Evolutionary conservation across 2,113 vertebrate genomes (phyloP).

Genomic region (Myotis yumanensis): DNA sequence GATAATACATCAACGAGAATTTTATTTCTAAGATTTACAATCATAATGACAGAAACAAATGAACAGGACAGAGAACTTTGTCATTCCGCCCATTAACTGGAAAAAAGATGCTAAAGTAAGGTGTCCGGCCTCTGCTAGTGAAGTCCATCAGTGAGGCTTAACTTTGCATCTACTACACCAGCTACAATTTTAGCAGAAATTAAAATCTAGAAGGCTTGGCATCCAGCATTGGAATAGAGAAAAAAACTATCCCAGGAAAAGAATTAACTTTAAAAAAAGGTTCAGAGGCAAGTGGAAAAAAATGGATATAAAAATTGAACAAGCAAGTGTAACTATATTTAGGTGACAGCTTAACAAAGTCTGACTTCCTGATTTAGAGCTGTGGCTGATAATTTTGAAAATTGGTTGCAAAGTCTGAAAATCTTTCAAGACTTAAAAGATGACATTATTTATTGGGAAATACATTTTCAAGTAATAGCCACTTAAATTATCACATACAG

Average conservation of each 20-base stretch:
- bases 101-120: neutral
- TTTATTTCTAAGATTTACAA: neutral
- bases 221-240: neutral
- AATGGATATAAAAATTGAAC: neutral
- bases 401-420: neutral
- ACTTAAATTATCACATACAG: neutral
- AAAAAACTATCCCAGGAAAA: neutral
- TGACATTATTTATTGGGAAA: neutral
- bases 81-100: neutral
- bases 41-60: neutral
- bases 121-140: neutral
- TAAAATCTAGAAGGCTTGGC: neutral
- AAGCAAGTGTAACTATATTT: neutral
- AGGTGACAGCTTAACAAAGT: neutral
- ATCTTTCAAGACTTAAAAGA: neutral
- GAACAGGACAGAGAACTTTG: neutral
- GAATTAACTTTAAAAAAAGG: neutral
- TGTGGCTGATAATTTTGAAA: constrained; percentile 23
- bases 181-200: constrained; percentile 6
- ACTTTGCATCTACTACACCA: neutral
- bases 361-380: neutral
- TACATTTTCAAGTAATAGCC: neutral
- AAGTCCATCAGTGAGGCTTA: neutral
- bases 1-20: neutral
- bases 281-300: constrained; percentile 14